Evolutionary conservation across 2,797 vertebrate genomes (phyloP).

Genomic region (Darevskia nairensis): DNA sequence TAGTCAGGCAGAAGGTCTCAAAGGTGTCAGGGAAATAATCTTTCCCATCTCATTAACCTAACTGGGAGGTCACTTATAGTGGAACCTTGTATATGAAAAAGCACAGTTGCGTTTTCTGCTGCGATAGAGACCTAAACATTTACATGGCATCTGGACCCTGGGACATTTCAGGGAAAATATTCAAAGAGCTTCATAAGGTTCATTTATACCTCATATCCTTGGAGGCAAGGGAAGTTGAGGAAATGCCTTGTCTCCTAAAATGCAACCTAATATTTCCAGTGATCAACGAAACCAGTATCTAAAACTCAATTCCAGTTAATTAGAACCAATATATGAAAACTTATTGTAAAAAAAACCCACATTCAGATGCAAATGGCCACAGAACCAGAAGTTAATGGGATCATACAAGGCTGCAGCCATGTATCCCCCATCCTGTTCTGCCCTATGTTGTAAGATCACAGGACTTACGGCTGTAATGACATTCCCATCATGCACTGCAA

Average conservation of each 20-base stretch:
- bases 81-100: background rate
- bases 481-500: slow-evolving; percentile 89
- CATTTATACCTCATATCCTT: slow-evolving; percentile 25
- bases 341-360: slow-evolving; percentile 12
- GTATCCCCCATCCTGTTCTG: background rate
- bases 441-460: background rate
- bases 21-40: background rate
- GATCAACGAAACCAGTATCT: background rate
- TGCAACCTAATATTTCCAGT: background rate
- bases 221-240: slow-evolving; percentile 5
- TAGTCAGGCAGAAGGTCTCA: background rate
- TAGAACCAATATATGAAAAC: background rate
- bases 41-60: background rate
- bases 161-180: background rate
- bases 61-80: background rate
- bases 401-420: slow-evolving; percentile 8
- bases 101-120: background rate
- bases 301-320: background rate
- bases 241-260: background rate
- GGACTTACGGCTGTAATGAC: slow-evolving; percentile 91
- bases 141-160: background rate
- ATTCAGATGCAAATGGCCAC: background rate
- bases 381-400: background rate
- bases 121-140: background rate
- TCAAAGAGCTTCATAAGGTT: background rate